Base-by-base conservation (phyloP, 2,797 vertebrate genomes). In the Pygocentrus nattereri region DNA sequence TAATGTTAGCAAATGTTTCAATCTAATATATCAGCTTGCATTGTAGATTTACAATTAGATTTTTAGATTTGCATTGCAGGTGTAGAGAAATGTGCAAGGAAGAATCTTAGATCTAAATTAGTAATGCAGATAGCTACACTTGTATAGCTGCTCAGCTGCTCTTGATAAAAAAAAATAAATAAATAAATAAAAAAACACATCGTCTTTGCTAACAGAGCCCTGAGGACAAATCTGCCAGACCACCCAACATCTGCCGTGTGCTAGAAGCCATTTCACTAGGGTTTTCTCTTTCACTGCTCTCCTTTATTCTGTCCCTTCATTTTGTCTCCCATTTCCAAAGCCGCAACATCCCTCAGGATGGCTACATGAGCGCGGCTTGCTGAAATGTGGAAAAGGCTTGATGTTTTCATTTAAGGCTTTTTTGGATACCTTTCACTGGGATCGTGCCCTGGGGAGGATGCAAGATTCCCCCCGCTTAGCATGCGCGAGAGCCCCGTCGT, bases 351-450 rank as follows among this genome's bases (percentile, higher is more conserved):
- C 82, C 79, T 67, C 72, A 78, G 80, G 84, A 79, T 73, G 71
- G 73, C 68, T 82, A 72, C 84, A 84, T 84, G 82, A 84, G 84
- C 62, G 67, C 54, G 34, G 58, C 78, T 72, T 76, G 78, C 80
- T 81, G 80, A 84, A 85, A 87, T 84, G 84, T 83, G 84, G 82
- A 84, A 85, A 83, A 74, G 44, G 31, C 61, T 84, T 82, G 82
- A 85, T 84, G 82, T 84, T 85, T 87, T 85, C 82, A 85, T 84
- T 80, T 77, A 77, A 74, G 74, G 19, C 15, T 78, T 79, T 84
- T 78, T 76, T 82, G 50, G 84, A 68, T 65, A 80, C 59, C 82
- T 78, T 85, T 87, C 86, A 83, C 44, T 81, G 78, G 58, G 74
- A 76, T 78, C 47, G 61, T 72, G 65, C 83, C 84, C 73, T 23